A percentile compares a stretch with the other conserved stretches of the same genome.
phyloP scores from a whole-genome alignment of 2,888 invertebrate species.

The Patella caerulea region DNA sequence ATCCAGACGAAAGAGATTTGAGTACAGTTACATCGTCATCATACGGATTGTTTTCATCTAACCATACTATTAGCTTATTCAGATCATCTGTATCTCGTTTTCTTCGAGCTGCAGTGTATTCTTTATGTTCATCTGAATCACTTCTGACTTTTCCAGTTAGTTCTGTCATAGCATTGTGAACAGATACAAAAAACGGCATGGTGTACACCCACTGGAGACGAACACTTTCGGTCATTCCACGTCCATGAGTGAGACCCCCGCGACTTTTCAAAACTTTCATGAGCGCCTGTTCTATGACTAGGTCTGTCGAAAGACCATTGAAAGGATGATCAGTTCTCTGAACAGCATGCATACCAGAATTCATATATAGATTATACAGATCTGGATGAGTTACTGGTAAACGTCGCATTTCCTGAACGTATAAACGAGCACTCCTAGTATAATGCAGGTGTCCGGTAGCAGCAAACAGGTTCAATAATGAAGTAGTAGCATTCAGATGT shows the following conservation, averaged over 20 bases:
- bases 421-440: background rate
- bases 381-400: background rate
- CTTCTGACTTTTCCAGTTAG: no score
- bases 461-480: background rate
- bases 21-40: no score
- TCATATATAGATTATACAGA: background rate
- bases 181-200: background rate
- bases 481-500: background rate
- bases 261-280: background rate
- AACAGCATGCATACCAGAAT: no score
- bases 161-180: background rate
- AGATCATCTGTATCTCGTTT: no score
- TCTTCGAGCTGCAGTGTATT: no score
- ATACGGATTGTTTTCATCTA: no score
- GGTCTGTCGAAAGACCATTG: no score
- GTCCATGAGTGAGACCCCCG: background rate
- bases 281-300: background rate
- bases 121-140: no score
- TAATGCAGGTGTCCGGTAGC: background rate
- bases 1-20: no score
- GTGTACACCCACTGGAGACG: background rate
- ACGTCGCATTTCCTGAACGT: background rate
- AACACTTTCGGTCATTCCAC: background rate
- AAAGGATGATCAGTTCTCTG: no score
- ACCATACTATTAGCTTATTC: no score